Evolutionary conservation across 2,113 vertebrate species (phyloP).

Genomic region (Epinephelus moara): DNA sequence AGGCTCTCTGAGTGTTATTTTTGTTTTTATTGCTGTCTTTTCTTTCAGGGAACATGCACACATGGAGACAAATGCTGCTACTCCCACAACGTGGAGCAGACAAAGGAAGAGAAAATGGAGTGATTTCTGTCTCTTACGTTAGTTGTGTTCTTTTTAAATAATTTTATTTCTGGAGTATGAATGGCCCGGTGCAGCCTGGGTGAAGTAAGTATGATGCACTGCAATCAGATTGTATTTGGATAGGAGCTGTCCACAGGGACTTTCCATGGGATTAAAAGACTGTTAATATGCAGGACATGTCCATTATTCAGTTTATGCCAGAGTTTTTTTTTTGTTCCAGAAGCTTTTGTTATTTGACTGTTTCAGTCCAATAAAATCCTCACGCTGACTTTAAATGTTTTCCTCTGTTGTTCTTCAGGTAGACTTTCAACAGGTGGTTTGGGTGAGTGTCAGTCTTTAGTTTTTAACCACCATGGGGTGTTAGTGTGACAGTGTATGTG

Average conservation of each 20-base stretch:
- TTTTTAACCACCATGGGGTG: not conserved
- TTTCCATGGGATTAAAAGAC: not conserved
- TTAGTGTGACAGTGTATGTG: not conserved
- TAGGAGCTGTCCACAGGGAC: not conserved
- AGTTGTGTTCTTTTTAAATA: not conserved
- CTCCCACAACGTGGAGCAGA: slow-evolving; percentile 76
- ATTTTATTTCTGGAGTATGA: slow-evolving; percentile 34
- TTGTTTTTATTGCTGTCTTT: not conserved
- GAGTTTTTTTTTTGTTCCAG: not conserved
- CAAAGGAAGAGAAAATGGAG: slow-evolving; percentile 32
- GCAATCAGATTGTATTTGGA: not conserved
- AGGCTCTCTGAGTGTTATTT: not conserved
- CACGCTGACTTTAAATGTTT: not conserved
- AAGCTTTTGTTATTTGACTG: slow-evolving; percentile 17
- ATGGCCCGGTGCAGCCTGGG: not conserved
- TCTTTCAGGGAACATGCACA: slow-evolving; percentile 85
- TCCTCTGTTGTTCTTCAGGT: too few relatives aligned
- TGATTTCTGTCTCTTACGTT: not conserved
- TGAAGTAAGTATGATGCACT: not conserved
- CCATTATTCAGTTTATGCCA: not conserved
- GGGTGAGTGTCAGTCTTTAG: too few relatives aligned
- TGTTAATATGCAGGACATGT: not conserved
- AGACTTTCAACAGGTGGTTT: too few relatives aligned
- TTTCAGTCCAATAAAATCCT: slow-evolving; percentile 66
- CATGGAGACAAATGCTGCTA: slow-evolving; percentile 87